Evolutionary conservation across 2,113 vertebrate species (phyloP).

Genomic region (Mobula birostris): DNA sequence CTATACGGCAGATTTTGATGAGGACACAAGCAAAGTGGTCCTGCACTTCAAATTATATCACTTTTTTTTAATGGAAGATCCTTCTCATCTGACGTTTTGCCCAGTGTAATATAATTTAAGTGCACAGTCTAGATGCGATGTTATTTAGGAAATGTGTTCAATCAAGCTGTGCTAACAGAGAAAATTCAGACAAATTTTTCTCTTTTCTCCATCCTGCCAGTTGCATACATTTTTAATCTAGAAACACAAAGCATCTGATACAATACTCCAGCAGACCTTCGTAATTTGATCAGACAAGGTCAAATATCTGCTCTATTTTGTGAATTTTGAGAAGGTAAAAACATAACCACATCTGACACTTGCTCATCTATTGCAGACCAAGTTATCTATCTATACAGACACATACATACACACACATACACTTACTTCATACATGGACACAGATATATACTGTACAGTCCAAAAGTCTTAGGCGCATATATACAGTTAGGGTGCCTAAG

Average conservation of each 20-base stretch:
- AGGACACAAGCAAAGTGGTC: too few relatives aligned
- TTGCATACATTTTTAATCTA: neutral
- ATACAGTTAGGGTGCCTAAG: too few relatives aligned
- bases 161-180: neutral
- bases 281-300: neutral
- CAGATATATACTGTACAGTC: too few relatives aligned
- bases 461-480: too few relatives aligned
- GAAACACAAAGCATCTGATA: neutral
- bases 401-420: too few relatives aligned
- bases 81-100: neutral
- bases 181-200: neutral
- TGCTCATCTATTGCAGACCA: neutral
- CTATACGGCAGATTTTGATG: too few relatives aligned
- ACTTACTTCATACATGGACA: too few relatives aligned
- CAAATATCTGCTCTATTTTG: neutral
- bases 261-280: neutral
- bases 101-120: too few relatives aligned
- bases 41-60: too few relatives aligned
- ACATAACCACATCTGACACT: neutral
- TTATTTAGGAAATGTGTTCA: neutral
- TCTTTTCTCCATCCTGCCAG: too few relatives aligned
- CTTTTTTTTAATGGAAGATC: neutral
- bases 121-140: neutral
- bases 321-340: neutral
- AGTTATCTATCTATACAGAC: too few relatives aligned